These are phyloP conservation scores for Cylloceria caligata DNA, from an alignment of 2,888 invertebrate genomes.

Conservation along the genomic window DNA sequence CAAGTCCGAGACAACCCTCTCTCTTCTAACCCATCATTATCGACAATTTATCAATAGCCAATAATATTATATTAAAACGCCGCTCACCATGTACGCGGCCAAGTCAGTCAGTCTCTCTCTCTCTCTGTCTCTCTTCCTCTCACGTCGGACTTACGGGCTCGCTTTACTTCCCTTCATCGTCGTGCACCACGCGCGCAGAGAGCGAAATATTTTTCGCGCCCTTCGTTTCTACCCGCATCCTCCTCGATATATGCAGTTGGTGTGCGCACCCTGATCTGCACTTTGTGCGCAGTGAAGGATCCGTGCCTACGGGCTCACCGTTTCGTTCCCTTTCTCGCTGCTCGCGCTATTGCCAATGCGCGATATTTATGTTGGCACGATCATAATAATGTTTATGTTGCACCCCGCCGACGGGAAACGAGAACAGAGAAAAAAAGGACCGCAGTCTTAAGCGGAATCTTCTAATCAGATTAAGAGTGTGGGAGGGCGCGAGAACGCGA, in stretches of 20 bases:
- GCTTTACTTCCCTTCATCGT: conserved; percentile 41
- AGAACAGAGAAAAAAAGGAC: conserved; percentile 47
- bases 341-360: conserved; percentile 48
- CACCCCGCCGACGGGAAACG: conserved; percentile 60
- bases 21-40: conserved; percentile 83
- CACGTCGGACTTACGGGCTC: conserved; percentile 61
- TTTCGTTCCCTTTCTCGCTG: conserved; percentile 50
- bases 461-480: conserved; percentile 77
- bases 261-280: conserved; percentile 52
- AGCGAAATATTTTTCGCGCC: conserved; percentile 61
- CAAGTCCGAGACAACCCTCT: conserved; percentile 65
- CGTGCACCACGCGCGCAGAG: conserved; percentile 24
- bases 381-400: conserved; percentile 79
- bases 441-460: conserved; percentile 50
- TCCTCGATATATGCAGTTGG: conserved; percentile 38
- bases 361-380: conserved; percentile 74
- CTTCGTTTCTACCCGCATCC: neutral
- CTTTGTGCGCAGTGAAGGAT: conserved; percentile 50
- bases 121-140: conserved; percentile 46
- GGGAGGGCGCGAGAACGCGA: conserved; percentile 75
- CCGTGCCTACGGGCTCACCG: conserved; percentile 64
- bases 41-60: conserved; percentile 85
- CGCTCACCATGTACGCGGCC: conserved; percentile 66
- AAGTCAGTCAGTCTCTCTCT: conserved; percentile 43
- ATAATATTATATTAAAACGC: conserved; percentile 84